Conservation (phyloP, 2,113 vertebrate genomes). For the Megatriorchis doriae region DNA sequence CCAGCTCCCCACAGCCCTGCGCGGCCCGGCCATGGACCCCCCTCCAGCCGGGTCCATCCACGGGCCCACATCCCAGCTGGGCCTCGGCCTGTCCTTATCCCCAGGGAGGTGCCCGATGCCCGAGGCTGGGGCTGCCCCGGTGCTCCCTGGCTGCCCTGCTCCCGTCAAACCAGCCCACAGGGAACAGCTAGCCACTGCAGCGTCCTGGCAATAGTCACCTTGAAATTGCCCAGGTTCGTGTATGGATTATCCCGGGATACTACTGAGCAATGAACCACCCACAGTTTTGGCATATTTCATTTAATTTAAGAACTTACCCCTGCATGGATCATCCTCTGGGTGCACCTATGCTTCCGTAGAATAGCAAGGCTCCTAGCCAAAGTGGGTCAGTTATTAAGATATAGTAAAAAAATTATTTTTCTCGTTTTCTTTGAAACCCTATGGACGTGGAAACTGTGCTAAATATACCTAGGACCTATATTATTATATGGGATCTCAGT, state of each 20-base stretch:
- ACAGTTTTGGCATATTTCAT: not conserved
- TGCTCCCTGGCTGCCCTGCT: not conserved
- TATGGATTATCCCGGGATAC: not conserved
- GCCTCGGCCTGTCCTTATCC: too few relatives aligned
- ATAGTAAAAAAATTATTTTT: not conserved
- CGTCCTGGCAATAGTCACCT: not conserved
- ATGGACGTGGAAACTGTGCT: not conserved
- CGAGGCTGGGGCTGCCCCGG: accelerated
- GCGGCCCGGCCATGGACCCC: too few relatives aligned
- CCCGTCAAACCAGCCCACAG: too few relatives aligned
- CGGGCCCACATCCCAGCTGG: accelerated
- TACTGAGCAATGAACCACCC: not conserved
- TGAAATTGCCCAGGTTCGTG: not conserved
- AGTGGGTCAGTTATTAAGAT: not conserved
- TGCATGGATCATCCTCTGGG: not conserved
- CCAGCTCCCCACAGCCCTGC: not conserved
- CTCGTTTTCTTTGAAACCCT: not conserved
- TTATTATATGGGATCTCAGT: not conserved
- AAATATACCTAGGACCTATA: not conserved
- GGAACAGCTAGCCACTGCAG: not conserved
- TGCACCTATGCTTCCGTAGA: not conserved
- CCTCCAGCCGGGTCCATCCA: too few relatives aligned
- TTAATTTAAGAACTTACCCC: not conserved
- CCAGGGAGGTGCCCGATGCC: accelerated
- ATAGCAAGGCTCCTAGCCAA: not conserved